A percentile compares a stretch with the other conserved stretches of the same genome.
Evolutionary conservation across 2,888 invertebrate genomes (phyloP).

Genomic region (Lasius fuliginosus): DNA sequence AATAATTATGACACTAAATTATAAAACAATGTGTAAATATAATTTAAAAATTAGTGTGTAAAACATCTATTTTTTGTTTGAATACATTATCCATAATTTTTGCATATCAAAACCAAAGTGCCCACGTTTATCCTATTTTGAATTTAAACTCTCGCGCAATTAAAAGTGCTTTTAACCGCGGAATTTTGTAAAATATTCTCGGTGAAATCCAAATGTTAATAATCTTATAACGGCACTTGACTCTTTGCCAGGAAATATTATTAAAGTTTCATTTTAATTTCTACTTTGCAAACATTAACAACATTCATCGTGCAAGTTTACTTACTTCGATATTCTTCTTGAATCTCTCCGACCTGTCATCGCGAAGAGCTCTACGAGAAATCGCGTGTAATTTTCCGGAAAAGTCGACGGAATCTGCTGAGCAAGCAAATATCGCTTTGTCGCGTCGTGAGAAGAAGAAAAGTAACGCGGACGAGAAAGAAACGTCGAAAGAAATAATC

Average conservation of each 20-base stretch:
- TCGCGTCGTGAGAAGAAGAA: background rate
- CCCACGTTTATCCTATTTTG: background rate
- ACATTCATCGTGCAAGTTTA: background rate
- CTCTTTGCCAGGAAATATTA: background rate
- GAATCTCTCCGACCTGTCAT: background rate
- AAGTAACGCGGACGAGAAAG: background rate
- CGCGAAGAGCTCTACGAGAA: background rate
- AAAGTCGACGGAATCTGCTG: slow-evolving; percentile 10
- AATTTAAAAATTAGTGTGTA: background rate
- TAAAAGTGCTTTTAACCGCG: slow-evolving; percentile 10
- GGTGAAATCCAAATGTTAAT: background rate
- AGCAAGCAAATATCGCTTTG: slow-evolving; percentile 27
- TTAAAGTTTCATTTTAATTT: background rate
- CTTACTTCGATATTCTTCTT: background rate
- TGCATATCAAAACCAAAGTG: background rate
- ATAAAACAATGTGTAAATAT: background rate
- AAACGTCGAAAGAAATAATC: slow-evolving; percentile 46
- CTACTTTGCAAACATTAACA: background rate
- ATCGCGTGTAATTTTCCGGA: slow-evolving; percentile 33
- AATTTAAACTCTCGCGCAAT: slow-evolving; percentile 3
- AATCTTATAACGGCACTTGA: background rate
- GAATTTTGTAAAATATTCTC: background rate
- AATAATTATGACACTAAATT: background rate
- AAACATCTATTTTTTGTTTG: background rate
- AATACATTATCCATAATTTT: background rate